Percentiles rank a stretch among this genome's conserved stretches.
These are phyloP conservation scores for Tyrannus savana DNA, from an alignment of 2,113 vertebrate genomes.

Conservation along the genomic window DNA sequence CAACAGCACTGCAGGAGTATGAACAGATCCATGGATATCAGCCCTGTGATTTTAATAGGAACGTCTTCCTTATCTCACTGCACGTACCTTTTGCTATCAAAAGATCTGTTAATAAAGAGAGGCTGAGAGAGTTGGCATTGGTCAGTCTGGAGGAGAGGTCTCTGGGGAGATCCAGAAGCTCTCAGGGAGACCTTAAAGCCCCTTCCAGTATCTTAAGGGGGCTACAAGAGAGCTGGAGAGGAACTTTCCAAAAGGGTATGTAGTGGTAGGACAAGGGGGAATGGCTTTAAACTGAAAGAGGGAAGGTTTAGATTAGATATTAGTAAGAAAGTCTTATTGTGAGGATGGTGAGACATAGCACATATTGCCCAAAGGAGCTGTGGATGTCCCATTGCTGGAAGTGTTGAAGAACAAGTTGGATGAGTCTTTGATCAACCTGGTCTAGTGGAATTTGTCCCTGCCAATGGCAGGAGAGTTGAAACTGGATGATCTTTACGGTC, in stretches of 20 bases:
- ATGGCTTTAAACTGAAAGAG: not conserved
- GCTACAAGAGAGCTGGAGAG: rapidly evolving
- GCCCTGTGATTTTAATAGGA: not conserved
- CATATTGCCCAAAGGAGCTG: not conserved
- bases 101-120: not conserved
- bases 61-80: rapidly evolving
- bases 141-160: not conserved
- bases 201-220: not conserved
- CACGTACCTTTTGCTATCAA: not conserved
- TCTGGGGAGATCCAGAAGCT: not conserved
- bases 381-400: not conserved
- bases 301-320: not conserved
- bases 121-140: not conserved
- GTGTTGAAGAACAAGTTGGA: not conserved
- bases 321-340: not conserved
- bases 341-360: not conserved
- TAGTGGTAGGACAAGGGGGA: not conserved
- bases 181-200: not conserved
- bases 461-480: not conserved
- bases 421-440: not conserved
- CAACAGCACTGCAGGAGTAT: not conserved
- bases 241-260: not conserved
- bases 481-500: not conserved
- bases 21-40: rapidly evolving
- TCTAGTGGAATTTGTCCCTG: not conserved